These are phyloP conservation scores for Aleiodes sp. DNA, from an alignment of 1,140 invertebrate genomes.

Conservation along the genomic window DNA sequence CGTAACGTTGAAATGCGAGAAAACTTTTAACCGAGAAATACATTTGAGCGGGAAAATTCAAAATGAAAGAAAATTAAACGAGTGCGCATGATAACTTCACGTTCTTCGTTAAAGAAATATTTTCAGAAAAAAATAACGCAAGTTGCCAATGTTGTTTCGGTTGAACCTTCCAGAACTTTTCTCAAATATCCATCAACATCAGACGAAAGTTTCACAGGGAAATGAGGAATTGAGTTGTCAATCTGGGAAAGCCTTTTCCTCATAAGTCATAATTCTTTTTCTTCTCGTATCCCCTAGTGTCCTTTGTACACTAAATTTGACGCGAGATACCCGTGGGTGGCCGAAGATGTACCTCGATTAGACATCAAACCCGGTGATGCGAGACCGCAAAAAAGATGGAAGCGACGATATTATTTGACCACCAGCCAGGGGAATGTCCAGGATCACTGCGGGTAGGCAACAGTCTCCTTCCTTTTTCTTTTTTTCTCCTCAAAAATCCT, in stretches of 20 bases:
- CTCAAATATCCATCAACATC: no score
- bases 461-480: constrained; percentile 1
- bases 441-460: constrained; percentile 5
- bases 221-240: not conserved
- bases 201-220: no score
- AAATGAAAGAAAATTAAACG: no score
- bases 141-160: no score
- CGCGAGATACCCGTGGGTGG: not conserved
- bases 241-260: not conserved
- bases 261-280: not conserved
- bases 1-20: no score
- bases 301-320: constrained; percentile 19
- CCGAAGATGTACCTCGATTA: not conserved
- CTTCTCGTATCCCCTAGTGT: not conserved
- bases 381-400: constrained; percentile 24
- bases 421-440: constrained; percentile 17
- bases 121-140: no score
- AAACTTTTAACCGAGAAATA: no score
- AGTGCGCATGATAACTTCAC: no score
- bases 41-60: no score
- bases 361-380: constrained; percentile 5
- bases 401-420: constrained; percentile 22
- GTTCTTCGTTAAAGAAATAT: no score
- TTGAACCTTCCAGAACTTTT: no score
- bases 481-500: not conserved